These are phyloP conservation scores for Halictus rubicundus DNA, from an alignment of 1,140 invertebrate species.

Conservation along the genomic window DNA sequence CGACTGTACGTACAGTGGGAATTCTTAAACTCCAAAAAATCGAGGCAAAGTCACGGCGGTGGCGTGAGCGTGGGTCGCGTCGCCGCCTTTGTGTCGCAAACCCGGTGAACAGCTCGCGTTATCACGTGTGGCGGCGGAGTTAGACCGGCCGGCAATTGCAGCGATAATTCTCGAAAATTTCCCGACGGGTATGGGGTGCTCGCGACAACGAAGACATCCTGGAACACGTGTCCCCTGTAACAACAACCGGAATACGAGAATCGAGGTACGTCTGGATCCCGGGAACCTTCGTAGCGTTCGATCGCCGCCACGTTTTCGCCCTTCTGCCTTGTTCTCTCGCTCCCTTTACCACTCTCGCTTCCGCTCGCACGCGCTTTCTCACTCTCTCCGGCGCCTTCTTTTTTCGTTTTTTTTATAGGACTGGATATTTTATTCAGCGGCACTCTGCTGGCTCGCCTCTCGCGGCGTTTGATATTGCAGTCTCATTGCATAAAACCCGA, in stretches of 20 bases:
- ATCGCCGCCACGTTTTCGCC: not conserved
- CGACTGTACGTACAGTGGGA: not conserved
- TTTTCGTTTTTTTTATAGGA: slow-evolving; percentile 15
- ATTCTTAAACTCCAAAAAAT: not conserved
- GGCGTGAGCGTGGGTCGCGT: not conserved
- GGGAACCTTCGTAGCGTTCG: not conserved
- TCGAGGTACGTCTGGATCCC: slow-evolving; percentile 37
- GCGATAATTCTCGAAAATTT: not conserved
- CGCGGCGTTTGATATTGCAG: slow-evolving; percentile 65
- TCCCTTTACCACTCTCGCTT: no score
- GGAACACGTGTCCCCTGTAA: slow-evolving; percentile 5
- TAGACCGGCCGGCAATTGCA: not conserved
- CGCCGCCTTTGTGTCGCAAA: not conserved
- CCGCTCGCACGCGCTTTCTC: not conserved
- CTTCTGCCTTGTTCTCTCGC: not conserved
- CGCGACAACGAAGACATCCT: not conserved
- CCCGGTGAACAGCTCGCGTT: not conserved
- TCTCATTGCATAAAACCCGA: slow-evolving; percentile 66
- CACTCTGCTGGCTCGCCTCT: slow-evolving; percentile 50
- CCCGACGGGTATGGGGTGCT: not conserved
- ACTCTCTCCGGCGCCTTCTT: not conserved
- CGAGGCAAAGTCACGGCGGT: not conserved
- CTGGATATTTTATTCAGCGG: slow-evolving; percentile 63
- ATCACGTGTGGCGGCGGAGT: not conserved
- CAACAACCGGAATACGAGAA: slow-evolving; percentile 39